Evolutionary conservation across 2,888 invertebrate species (phyloP).

Genomic region (Clepsis dumicolana): DNA sequence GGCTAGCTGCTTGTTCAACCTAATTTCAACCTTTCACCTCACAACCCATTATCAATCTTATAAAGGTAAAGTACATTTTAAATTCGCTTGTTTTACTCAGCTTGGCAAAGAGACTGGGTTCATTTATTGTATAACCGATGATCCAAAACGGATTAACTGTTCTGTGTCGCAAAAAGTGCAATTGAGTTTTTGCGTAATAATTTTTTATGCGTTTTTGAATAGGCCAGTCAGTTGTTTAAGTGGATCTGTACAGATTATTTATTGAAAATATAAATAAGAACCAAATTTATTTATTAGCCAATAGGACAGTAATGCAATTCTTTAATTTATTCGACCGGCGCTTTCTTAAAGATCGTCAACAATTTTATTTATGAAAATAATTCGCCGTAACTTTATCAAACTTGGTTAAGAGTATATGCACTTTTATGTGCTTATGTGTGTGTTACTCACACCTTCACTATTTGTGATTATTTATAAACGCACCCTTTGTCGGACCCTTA

Average conservation of each 20-base stretch:
- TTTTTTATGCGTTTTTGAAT: conserved; percentile 9
- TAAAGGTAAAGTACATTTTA: not conserved
- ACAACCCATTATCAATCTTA: conserved; percentile 2
- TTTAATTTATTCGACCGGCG: too few species aligned
- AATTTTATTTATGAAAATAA: too few species aligned
- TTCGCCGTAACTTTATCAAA: too few species aligned
- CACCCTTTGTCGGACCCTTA: too few species aligned
- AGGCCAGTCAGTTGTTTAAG: not conserved
- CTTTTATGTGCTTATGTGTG: too few species aligned
- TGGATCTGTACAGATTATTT: not conserved
- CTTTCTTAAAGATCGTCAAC: too few species aligned
- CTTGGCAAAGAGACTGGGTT: not conserved
- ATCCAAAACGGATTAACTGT: conserved; percentile 33
- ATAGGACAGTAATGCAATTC: too few species aligned
- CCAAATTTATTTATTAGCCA: too few species aligned
- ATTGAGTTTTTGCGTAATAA: conserved; percentile 26
- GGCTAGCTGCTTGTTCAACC: not conserved
- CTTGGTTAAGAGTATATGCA: too few species aligned
- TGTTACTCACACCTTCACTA: too few species aligned
- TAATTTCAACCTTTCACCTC: not conserved
- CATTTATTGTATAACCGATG: conserved; percentile 35
- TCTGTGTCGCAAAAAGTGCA: conserved; percentile 18
- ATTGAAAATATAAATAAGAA: too few species aligned
- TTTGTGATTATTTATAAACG: too few species aligned
- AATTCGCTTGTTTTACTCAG: not conserved